Percentiles rank a stretch among this genome's conserved stretches.
phyloP scores from a whole-genome alignment of 2,888 invertebrate genomes.

The Spisula solida region DNA sequence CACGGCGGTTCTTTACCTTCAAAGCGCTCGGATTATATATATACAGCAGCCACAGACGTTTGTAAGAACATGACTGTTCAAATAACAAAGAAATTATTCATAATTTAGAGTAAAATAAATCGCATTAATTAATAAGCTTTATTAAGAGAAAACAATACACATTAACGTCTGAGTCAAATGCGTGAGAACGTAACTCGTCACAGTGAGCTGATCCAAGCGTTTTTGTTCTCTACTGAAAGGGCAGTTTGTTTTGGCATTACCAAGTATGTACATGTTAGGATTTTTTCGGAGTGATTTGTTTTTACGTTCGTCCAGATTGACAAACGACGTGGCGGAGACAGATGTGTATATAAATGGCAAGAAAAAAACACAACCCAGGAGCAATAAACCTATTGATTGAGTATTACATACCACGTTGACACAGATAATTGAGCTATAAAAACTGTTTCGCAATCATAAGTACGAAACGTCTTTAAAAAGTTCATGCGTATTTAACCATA shows the following conservation, averaged over 20 bases:
- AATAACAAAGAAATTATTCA: conserved; percentile 20
- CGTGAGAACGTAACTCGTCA: background rate
- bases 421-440: too few species aligned
- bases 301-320: too few species aligned
- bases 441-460: too few species aligned
- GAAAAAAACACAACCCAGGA: too few species aligned
- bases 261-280: background rate
- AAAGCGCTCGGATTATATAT: too few species aligned
- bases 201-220: background rate
- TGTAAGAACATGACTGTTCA: background rate
- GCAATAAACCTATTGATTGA: too few species aligned
- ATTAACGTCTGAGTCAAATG: background rate
- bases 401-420: too few species aligned
- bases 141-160: background rate
- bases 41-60: background rate
- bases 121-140: background rate
- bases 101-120: background rate
- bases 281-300: background rate
- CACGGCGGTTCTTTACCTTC: too few species aligned
- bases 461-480: too few species aligned
- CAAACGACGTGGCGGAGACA: too few species aligned
- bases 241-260: background rate
- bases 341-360: too few species aligned
- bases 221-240: background rate
- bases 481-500: too few species aligned